Evolutionary conservation across 2,113 vertebrate species (phyloP), one percentile per base, ranked within the genome.

Genomic region (Stegastes partitus): DNA sequence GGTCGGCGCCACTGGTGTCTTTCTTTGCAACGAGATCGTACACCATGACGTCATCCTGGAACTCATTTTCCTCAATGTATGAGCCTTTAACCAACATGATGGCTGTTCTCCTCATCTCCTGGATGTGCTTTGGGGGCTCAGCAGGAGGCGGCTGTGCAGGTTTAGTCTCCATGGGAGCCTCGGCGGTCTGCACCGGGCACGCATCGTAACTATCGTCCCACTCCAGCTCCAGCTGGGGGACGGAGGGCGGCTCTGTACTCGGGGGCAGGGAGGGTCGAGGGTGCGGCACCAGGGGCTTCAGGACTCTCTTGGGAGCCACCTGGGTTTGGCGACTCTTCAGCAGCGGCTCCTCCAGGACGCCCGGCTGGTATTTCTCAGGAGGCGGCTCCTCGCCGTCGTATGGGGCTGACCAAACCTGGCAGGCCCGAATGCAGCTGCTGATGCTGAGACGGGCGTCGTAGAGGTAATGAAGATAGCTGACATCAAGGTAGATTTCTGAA

Each of bases 171-270:
- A 1, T 72, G 0, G 73, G 39, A 0, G 47, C 71, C 28, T 87
- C 85, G 0, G 93, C 92, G 19, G 93, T 94, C 87, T 96, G 96
- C 1, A 95, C 94, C 0, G 91, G 84, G 45, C 93, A 91, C 0
- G 96, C 96, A 19, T 99, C 98, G 0, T 98, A 99, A 82, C 96
- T 99, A 55, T 99, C 96, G 8, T 99, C 98, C 98, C 98, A 99
- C 91, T 99, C 98, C 74, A 99, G 92, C 61, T 99, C 98, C 14
- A 95, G 57, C 50, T 94, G 96, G 81, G 89, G 92, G 82, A 72
- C 66, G 54, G 88, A 94, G 49, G 84, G 42, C 0, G 50, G 80
- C 49, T 91, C 78, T 12, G 71, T 16, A 14, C 1, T 57, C 72
- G 39, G 76, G 2, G 82, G 11, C 19, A 28, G 25, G 79, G 66